Evolutionary conservation across 2,113 vertebrate genomes (phyloP), one percentile per base, ranked within the genome.

Genomic region (Charadrius vociferus): DNA sequence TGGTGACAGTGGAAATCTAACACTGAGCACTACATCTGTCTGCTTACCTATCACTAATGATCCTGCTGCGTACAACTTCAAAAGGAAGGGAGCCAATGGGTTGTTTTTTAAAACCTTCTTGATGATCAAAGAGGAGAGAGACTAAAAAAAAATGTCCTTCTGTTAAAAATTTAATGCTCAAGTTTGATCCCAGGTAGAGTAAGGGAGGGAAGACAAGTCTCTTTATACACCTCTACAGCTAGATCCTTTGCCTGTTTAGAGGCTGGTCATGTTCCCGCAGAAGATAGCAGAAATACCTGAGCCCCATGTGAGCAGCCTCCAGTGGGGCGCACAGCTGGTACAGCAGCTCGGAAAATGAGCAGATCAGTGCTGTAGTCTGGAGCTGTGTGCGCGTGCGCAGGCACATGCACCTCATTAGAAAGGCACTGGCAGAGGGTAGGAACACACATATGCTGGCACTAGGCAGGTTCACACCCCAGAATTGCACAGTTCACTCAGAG

Each of bases 51-150:
- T 23, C 49, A 71, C 71, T 92, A 92, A 75, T 3, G 22, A 90
- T 66, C 85, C 67, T 92, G 67, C 88, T 93, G 85, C 19, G 82
- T 55, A 50, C 55, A 80, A 11, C 90, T 94, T 96, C 95, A 96
- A 96, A 96, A 94, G 55, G 81, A 92, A 85, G 4, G 2, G 53
- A 92, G 55, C 67, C 36, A 62, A 9, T n/a, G 49, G 2, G 18
- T 4, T 90, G 71, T 24, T 85, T 88, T 96, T 68, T 26, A 68
- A 94, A 96, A 70, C 37, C 36, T 88, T 14, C 49, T 83, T 4
- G 2, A 37, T 83, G 71, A 92, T 93, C 82, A 93, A 93, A 96
- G 59, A 56, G 56, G 49, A 80, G 41, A 81, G 34, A 14, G 9
- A 85, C 58, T 83, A 71, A 29, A 84, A 93, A 84, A 93, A 92